These are phyloP conservation scores for Germaria angustata DNA, from an alignment of 2,888 invertebrate species.

Conservation along the genomic window DNA sequence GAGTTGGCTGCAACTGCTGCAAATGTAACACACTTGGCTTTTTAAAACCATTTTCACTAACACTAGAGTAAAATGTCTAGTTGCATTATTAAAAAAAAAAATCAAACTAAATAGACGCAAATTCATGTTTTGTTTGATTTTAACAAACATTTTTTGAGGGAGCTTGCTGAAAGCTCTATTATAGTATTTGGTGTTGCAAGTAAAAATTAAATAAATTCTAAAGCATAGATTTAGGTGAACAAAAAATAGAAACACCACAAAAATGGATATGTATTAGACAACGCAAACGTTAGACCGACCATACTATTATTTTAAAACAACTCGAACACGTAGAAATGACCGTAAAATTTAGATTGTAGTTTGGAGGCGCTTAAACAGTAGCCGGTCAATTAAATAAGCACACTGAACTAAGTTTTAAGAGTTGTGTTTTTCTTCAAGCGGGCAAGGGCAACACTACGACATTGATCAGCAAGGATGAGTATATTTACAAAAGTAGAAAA, in stretches of 20 bases:
- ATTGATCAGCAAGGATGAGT: too few relatives aligned
- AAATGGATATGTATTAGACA: conserved; percentile 6
- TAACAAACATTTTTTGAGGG: background rate
- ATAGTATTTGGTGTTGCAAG: background rate
- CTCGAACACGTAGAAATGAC: conserved; percentile 32
- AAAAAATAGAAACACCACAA: background rate
- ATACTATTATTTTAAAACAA: conserved; percentile 5
- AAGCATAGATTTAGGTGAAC: background rate
- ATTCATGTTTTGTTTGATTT: background rate
- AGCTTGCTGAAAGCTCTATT: too few relatives aligned
- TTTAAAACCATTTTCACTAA: background rate
- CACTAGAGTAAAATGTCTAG: conserved; percentile 4
- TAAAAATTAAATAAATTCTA: conserved; percentile 7
- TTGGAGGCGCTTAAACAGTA: background rate
- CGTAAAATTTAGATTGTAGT: background rate
- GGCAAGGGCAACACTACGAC: too few relatives aligned
- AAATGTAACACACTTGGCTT: conserved; percentile 32
- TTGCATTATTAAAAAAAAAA: background rate
- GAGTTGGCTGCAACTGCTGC: background rate
- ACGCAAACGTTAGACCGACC: conserved; percentile 1
- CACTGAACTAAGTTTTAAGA: background rate
- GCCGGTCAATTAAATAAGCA: background rate
- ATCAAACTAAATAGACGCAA: conserved; percentile 1
- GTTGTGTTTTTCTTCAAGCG: too few relatives aligned
- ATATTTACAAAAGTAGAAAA: too few relatives aligned